Base-by-base conservation (phyloP, 2,113 vertebrate genomes). In the Zosterops borbonicus region DNA sequence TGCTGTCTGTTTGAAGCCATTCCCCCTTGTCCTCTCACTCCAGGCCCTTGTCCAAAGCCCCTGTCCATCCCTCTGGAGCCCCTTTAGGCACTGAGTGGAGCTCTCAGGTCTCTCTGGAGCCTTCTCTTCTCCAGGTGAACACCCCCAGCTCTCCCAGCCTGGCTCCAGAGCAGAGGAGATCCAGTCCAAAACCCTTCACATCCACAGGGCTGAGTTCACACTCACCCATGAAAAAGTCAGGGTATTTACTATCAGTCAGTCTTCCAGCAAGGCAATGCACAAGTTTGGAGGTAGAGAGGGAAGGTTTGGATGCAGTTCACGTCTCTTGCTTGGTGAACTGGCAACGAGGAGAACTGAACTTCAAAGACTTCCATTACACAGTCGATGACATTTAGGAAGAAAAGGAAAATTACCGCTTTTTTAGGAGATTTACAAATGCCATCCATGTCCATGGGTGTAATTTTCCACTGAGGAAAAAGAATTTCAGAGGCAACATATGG, bases 361-460 rank as follows among this genome's bases (percentile, higher is more conserved):
- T 97, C 95, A 97, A 95, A 96, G 94, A 59, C 94, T 87, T 78
- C 83, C 55, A 41, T 67, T 87, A 83, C 93, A 91, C 80, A 97
- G 87, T 59, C 73, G 13, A 96, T 96, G 94, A 94, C 91, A 96
- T 96, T 97, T 96, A 82, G 75, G 73, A 94, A 89, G 79, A 90
- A 87, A 92, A 91, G 55, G 58, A 44, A 94, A 92, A 92, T 63
- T 23, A 60, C 59, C 18, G 28, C 91, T 55, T 90, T 95, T 94
- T 90, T 44, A 59, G 65, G 58, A 90, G 92, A 95, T 92, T 94
- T 94, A 93, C 87, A 92, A 94, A 95, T 94, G 91, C 73, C 93
- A 95, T 94, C 95, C 90, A 3, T 94, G 93, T 94, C 96, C 95
- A 95, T 50, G 95, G 73, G 79, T 95, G 87, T 94, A 95, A 96